Conservation (phyloP, 2,797 vertebrate species). For the Artibeus lituratus region DNA sequence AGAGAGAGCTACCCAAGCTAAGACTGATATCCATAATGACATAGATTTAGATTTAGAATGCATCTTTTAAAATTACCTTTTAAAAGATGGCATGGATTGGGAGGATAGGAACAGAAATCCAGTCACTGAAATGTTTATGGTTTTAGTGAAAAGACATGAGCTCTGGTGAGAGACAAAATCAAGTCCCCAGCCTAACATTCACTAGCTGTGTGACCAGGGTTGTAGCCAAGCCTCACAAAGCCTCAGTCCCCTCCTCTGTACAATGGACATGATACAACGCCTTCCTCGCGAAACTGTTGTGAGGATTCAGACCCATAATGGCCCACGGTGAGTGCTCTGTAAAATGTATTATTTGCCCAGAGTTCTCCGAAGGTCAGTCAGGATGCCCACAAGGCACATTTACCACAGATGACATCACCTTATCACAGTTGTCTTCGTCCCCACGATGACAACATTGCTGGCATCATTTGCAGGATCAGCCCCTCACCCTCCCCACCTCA, state of each 20-base stretch:
- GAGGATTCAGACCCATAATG: not conserved
- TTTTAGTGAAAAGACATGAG: not conserved
- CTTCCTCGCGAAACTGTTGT: accelerated
- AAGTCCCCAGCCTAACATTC: not conserved
- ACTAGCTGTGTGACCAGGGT: not conserved
- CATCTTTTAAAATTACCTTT: not conserved
- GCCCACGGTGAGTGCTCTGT: not conserved
- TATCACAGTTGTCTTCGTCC: not conserved
- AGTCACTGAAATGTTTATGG: not conserved
- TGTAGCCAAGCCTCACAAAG: accelerated
- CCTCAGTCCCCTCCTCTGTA: not conserved
- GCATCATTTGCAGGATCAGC: not conserved
- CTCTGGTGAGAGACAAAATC: not conserved
- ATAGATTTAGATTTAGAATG: too few relatives aligned
- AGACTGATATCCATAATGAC: not conserved
- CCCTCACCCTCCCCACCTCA: not conserved
- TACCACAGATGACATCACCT: not conserved
- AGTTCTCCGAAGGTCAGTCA: not conserved
- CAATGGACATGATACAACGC: not conserved
- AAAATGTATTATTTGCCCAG: not conserved
- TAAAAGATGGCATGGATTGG: not conserved
- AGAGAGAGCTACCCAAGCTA: not conserved
- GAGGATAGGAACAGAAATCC: not conserved
- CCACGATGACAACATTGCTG: not conserved
- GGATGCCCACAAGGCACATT: not conserved